Conservation (phyloP, 1,140 invertebrate genomes). For the Paramacrobiotus metropolitanus region DNA sequence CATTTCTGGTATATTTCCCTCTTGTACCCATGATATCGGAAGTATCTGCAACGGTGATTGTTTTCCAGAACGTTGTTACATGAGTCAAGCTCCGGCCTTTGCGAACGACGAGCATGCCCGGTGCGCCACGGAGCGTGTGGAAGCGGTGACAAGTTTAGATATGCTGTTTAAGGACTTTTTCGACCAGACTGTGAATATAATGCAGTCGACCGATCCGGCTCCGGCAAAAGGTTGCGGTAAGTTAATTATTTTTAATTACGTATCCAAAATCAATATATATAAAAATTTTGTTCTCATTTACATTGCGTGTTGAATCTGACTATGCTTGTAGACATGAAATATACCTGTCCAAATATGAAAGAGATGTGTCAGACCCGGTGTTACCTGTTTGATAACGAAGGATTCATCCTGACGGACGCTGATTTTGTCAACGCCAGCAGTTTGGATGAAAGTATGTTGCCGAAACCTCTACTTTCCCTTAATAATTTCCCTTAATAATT, state of each 20-base stretch:
- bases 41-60: neutral
- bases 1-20: constrained; percentile 18
- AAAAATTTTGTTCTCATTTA: too few relatives aligned
- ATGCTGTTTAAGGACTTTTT: constrained; percentile 26
- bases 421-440: constrained; percentile 22
- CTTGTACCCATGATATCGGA: neutral
- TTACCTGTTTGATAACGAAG: constrained; percentile 24
- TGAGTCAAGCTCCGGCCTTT: constrained; percentile 18
- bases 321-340: too few relatives aligned
- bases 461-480: neutral
- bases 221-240: constrained; percentile 21
- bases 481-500: too few relatives aligned
- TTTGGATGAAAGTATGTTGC: constrained; percentile 18
- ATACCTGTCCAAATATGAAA: constrained; percentile 22
- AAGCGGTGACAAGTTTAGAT: constrained; percentile 25
- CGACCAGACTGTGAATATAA: constrained; percentile 22
- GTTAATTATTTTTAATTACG: too few relatives aligned
- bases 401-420: constrained; percentile 24
- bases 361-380: constrained; percentile 23
- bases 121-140: constrained; percentile 26
- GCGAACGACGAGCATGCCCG: constrained; percentile 18
- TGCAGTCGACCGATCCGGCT: constrained; percentile 22
- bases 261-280: too few relatives aligned
- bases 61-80: constrained; percentile 22
- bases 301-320: too few relatives aligned